Conservation (phyloP, 2,888 invertebrate species). For the Himalopsyche tibetana region DNA sequence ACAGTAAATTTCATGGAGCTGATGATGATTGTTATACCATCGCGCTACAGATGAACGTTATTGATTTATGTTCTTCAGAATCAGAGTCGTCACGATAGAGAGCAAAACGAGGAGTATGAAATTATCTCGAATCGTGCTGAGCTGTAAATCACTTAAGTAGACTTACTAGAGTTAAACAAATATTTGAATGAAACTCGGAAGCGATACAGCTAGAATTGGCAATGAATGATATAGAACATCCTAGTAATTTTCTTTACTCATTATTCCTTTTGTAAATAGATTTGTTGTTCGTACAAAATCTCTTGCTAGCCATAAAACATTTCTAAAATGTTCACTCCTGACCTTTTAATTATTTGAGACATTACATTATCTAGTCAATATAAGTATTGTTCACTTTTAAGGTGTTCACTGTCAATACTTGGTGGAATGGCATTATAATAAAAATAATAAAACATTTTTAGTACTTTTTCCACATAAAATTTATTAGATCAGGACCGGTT, state of each 20-base stretch:
- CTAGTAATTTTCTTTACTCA: neutral
- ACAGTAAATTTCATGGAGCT: neutral
- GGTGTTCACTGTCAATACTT: no score
- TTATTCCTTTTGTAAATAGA: no score
- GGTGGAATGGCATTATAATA: no score
- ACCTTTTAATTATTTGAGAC: no score
- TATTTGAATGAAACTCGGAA: constrained; percentile 4
- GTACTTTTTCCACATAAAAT: no score
- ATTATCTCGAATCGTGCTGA: neutral
- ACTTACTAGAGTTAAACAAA: neutral
- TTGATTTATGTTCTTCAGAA: neutral
- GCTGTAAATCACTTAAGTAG: constrained; percentile 8
- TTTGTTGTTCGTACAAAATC: no score
- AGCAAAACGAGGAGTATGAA: constrained; percentile 1
- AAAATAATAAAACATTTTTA: no score
- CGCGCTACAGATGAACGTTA: neutral
- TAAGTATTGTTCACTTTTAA: no score
- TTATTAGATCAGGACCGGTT: no score
- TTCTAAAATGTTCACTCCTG: no score
- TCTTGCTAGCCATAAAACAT: no score
- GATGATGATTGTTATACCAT: neutral
- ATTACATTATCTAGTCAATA: no score
- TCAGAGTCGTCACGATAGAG: neutral
- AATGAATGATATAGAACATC: neutral
- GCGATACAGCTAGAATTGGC: neutral